Evolutionary conservation across 2,113 vertebrate genomes (phyloP), one percentile per base, ranked within the genome.

Genomic region (Calypte anna): DNA sequence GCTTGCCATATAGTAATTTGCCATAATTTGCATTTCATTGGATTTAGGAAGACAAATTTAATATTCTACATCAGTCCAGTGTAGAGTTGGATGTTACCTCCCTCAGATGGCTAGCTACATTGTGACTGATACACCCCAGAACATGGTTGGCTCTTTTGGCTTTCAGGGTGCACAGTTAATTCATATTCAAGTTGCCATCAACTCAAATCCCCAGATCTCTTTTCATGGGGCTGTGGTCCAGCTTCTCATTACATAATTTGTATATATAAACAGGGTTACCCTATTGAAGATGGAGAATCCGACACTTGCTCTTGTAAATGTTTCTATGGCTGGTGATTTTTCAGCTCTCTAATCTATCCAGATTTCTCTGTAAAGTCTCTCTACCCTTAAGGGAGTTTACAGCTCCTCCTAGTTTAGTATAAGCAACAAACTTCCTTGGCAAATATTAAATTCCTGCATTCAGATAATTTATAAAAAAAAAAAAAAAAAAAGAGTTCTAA

Each of bases 311-410:
- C 4, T n/a, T 46, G 9, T 17, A 46, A 33, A 55, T 40, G 50
- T 82, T 67, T 14, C 31, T 27, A 15, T 1, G 5, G 14, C 6
- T 54, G 5, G 6, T 0, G 1, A 58, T 20, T 40, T 3, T 3
- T 7, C 24, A 63, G 16, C 6, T 76, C 30, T 72, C 8, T 5
- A 53, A 9, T 30, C n/a, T 66, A 30, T 53, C 31, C 36, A 85
- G 28, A 66, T 14, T 14, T 70, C 51, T 31, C 36, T 66, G 8
- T 40, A 86, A 75, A 30, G 7, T 30, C 18, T 78, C 20, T 44
- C 10, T 43, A n/a, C 3, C 19, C 20, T 22, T 0, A 0, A 43
- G 7, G 7, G 12, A 78, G 24, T 28, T 38, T 25, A 36, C 25
- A 61, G n/a, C 13, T 67, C 13, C 22, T 79, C 9, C 18, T 72